A percentile compares a stretch with the other conserved stretches of the same genome.
These are phyloP conservation scores for Danio albolineatus DNA, from an alignment of 2,797 vertebrate genomes.

Conservation along the genomic window DNA sequence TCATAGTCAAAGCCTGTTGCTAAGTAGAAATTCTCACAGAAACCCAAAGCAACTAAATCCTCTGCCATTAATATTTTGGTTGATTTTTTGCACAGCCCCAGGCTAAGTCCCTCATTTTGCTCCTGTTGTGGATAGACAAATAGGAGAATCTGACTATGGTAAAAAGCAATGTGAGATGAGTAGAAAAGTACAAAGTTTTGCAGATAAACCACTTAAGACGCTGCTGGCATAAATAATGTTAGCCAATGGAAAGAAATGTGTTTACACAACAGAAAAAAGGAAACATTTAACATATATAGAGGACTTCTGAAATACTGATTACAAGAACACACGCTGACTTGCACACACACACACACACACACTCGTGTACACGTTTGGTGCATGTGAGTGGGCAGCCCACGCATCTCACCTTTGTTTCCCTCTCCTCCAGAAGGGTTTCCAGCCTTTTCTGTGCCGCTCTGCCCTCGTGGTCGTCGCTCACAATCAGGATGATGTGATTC, in stretches of 20 bases:
- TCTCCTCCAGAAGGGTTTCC: slow-evolving; percentile 96
- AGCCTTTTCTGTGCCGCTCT: slow-evolving; percentile 96
- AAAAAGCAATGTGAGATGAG: slow-evolving; percentile 88
- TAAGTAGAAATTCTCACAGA: slow-evolving; percentile 34
- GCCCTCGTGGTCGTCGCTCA: slow-evolving; percentile 97
- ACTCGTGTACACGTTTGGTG: background rate
- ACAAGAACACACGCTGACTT: slow-evolving; percentile 55
- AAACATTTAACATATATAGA: slow-evolving; percentile 84
- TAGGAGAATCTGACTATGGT: slow-evolving; percentile 89
- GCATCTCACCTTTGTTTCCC: slow-evolving; percentile 94
- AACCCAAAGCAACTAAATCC: slow-evolving; percentile 32
- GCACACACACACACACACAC: slow-evolving; percentile 19
- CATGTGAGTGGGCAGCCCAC: background rate
- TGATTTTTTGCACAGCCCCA: slow-evolving; percentile 87
- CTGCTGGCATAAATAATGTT: slow-evolving; percentile 81
- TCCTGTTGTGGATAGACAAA: slow-evolving; percentile 84
- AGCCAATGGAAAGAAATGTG: slow-evolving; percentile 88
- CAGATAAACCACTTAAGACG: slow-evolving; percentile 87
- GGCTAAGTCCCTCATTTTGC: slow-evolving; percentile 86
- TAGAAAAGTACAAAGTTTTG: slow-evolving; percentile 86
- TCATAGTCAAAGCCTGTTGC: slow-evolving; percentile 10
- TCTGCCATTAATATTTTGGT: slow-evolving; percentile 53
- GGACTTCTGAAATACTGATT: slow-evolving; percentile 65
- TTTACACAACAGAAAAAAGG: slow-evolving; percentile 83
- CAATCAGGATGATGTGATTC: slow-evolving; percentile 97